Percentiles rank a stretch among this genome's conserved stretches.
Conservation (phyloP, 1,140 invertebrate genomes). For the Metaphire vulgaris region DNA sequence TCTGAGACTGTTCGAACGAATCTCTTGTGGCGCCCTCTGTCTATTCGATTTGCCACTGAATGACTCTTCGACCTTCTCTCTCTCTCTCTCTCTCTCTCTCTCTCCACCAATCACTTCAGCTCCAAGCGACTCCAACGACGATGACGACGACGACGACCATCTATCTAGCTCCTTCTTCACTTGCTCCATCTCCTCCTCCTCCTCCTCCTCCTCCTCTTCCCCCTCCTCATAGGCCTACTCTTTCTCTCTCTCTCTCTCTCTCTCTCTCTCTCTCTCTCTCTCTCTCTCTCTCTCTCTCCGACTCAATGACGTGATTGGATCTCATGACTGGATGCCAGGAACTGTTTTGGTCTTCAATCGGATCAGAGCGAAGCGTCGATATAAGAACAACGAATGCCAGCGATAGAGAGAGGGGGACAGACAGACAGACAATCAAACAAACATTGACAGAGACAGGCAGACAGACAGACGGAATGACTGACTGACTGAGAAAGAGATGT, state of each 20-base stretch:
- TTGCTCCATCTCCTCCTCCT: neutral
- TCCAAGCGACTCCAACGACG: too few species aligned
- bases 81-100: too few species aligned
- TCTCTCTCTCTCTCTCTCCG: neutral
- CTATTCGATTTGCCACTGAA: too few species aligned
- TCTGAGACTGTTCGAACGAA: too few species aligned
- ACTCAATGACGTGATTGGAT: neutral
- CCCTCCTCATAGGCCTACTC: neutral
- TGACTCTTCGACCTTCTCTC: too few species aligned
- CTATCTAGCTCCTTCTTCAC: too few species aligned
- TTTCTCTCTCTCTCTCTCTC: neutral
- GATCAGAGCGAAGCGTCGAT: neutral
- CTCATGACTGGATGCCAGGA: too few species aligned
- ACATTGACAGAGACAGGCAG: neutral
- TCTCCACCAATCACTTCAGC: too few species aligned
- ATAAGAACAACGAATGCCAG: neutral
- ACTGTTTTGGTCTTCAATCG: neutral
- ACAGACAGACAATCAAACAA: neutral
- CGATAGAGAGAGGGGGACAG: neutral
- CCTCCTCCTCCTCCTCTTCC: neutral
- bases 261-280: neutral
- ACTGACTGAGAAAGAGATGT: neutral
- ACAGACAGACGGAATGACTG: neutral
- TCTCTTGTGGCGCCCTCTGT: too few species aligned
- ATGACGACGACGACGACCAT: too few species aligned